phyloP scores from a whole-genome alignment of 2,888 invertebrate genomes.

The Apocheima hispidaria region DNA sequence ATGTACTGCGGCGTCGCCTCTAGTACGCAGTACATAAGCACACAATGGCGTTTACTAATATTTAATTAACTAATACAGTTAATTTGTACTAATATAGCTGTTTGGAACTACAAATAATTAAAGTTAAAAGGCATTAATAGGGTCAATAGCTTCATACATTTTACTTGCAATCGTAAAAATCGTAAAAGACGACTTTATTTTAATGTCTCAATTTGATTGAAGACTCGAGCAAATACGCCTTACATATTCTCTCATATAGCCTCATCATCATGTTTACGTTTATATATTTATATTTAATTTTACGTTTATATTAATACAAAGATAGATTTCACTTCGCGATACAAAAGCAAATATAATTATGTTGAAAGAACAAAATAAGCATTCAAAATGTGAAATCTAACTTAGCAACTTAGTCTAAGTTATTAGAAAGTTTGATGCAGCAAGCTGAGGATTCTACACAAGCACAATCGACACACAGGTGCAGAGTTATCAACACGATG shows the following conservation, averaged over 20 bases:
- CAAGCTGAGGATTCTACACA: constrained; percentile 84
- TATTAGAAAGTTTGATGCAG: constrained; percentile 80
- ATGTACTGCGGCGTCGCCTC: too few species aligned
- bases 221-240: constrained; percentile 24
- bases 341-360: background rate
- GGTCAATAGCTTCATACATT: background rate
- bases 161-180: background rate
- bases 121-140: background rate
- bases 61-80: too few species aligned
- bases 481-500: constrained; percentile 60
- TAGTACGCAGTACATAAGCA: too few species aligned
- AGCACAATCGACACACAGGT: constrained; percentile 69
- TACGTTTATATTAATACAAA: constrained; percentile 37
- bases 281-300: constrained; percentile 26
- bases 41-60: too few species aligned
- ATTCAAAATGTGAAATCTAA: constrained; percentile 56
- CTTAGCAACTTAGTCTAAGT: constrained; percentile 47
- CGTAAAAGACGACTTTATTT: background rate
- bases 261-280: constrained; percentile 21
- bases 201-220: constrained; percentile 5
- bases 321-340: constrained; percentile 49
- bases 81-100: background rate
- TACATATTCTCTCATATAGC: too few species aligned
- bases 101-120: background rate
- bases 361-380: background rate